Conservation (phyloP, 2,113 vertebrate genomes). For the Poeciliopsis prolifica region DNA sequence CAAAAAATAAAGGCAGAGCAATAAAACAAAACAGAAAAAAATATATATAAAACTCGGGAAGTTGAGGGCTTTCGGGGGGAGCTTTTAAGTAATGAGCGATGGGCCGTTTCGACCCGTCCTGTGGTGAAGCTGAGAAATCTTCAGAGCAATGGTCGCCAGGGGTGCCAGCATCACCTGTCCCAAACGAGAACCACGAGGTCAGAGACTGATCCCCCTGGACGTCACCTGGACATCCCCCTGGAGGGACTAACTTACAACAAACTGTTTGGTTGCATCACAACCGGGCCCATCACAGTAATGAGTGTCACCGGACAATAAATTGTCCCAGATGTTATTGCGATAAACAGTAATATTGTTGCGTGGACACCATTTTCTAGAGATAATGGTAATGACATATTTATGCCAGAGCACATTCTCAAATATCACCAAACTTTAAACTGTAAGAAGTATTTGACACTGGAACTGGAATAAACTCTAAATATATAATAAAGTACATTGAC, state of each 20-base stretch:
- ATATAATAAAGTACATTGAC: background rate
- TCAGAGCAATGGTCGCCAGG: conserved; percentile 91
- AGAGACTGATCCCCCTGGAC: conserved; percentile 14
- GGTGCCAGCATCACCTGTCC: conserved; percentile 90
- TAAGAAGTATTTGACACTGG: too few species aligned
- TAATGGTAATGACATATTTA: too few species aligned
- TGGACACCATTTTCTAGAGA: too few species aligned
- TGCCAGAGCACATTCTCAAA: too few species aligned
- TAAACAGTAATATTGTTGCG: too few species aligned
- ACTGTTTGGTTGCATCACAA: background rate
- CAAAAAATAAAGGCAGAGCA: conserved; percentile 39
- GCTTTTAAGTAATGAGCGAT: conserved; percentile 89
- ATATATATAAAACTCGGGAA: background rate
- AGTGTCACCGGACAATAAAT: too few species aligned
- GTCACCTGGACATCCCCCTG: too few species aligned
- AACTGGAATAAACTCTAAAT: too few species aligned
- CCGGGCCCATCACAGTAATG: too few species aligned
- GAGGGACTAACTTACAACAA: background rate
- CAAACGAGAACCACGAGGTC: conserved; percentile 13
- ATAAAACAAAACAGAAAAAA: background rate
- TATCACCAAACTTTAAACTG: too few species aligned
- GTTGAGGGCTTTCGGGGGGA: background rate
- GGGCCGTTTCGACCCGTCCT: conserved; percentile 87
- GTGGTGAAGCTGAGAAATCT: conserved; percentile 91
- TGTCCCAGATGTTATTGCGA: too few species aligned